Evolutionary conservation across 2,797 vertebrate genomes (phyloP).

Genomic region (Propithecus perrieri): DNA sequence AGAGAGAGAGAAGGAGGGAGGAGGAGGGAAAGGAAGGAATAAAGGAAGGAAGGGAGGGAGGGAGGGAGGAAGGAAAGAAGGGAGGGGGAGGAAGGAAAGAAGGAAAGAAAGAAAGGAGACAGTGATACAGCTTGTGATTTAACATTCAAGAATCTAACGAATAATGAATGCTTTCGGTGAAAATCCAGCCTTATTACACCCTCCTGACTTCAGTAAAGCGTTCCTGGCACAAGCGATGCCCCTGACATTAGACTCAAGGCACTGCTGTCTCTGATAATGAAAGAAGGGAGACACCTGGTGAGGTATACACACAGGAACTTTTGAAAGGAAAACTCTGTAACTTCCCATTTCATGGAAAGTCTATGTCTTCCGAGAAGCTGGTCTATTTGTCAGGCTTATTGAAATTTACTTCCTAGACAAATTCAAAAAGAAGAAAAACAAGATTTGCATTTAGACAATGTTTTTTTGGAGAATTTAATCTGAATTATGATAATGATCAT

Average conservation of each 20-base stretch:
- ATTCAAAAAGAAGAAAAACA: slow-evolving; percentile 52
- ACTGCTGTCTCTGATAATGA: slow-evolving; percentile 49
- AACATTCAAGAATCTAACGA: slow-evolving; percentile 62
- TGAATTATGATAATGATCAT: neutral
- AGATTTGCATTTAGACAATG: neutral
- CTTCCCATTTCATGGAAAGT: slow-evolving; percentile 46
- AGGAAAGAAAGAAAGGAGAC: slow-evolving; percentile 23
- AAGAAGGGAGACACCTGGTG: slow-evolving; percentile 15
- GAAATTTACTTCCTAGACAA: slow-evolving; percentile 49
- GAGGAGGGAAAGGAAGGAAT: too few species aligned
- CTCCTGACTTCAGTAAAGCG: slow-evolving; percentile 51
- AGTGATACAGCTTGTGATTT: slow-evolving; percentile 57
- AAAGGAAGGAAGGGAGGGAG: too few species aligned
- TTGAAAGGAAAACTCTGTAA: slow-evolving; percentile 33
- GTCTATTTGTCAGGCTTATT: neutral
- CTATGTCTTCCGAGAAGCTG: neutral
- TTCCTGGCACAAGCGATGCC: slow-evolving; percentile 32
- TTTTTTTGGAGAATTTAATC: neutral
- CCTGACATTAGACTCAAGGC: slow-evolving; percentile 51
- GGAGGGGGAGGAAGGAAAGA: too few species aligned
- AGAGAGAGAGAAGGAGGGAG: too few species aligned
- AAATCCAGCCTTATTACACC: slow-evolving; percentile 44
- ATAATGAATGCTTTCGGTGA: neutral
- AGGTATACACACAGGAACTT: slow-evolving; percentile 13
- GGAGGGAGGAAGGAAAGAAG: too few species aligned